A percentile compares a stretch with the other conserved stretches of the same genome.
Conservation (phyloP, 2,888 invertebrate genomes). For the Drosophila austrosaltans region DNA sequence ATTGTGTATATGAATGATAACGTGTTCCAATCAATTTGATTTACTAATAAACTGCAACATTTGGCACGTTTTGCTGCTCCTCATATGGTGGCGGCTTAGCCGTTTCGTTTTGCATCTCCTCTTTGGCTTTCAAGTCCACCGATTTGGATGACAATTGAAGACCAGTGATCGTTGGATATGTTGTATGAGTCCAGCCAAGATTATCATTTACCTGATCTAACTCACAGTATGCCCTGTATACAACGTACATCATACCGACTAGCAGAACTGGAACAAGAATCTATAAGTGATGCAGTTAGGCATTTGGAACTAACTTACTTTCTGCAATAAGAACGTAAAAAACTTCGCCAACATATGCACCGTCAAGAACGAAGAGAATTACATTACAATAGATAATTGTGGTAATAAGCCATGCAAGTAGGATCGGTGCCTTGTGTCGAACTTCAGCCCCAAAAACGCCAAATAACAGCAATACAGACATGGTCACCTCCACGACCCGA, state of each 20-base stretch:
- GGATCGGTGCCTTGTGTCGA: constrained; percentile 30
- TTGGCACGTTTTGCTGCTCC: constrained; percentile 5
- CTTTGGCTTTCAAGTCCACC: not conserved
- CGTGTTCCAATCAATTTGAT: not conserved
- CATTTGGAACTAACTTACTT: not conserved
- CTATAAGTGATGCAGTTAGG: not conserved
- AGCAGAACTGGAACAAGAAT: constrained; percentile 7
- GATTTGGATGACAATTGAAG: not conserved
- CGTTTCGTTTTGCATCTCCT: not conserved
- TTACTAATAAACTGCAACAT: not conserved
- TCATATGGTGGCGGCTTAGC: constrained; percentile 1
- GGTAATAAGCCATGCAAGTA: constrained; percentile 36
- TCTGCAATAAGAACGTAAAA: not conserved
- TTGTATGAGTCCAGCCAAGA: not conserved
- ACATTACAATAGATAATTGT: constrained; percentile 14
- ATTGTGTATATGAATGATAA: not conserved
- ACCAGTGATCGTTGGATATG: not conserved
- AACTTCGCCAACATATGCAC: not conserved
- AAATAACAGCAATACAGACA: constrained; percentile 23
- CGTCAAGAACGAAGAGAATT: not conserved
- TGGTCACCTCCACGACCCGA: not conserved
- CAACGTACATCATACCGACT: not conserved
- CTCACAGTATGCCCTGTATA: constrained; percentile 4
- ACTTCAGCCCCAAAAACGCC: constrained; percentile 22
- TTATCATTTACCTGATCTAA: not conserved